Evolutionary conservation across 2,113 vertebrate species (phyloP).

Genomic region (Tympanuchus pallidicinctus): DNA sequence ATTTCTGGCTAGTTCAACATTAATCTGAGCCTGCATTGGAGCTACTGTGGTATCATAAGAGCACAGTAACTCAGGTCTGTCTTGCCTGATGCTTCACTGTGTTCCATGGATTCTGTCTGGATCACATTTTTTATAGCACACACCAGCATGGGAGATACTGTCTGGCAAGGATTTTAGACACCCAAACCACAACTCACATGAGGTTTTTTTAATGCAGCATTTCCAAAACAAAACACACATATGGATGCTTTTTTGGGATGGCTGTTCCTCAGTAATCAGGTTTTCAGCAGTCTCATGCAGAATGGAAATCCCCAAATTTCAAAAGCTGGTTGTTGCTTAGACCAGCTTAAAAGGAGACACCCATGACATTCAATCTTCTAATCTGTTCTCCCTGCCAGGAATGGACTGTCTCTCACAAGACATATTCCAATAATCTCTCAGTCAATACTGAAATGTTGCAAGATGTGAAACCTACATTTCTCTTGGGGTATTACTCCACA

Average conservation of each 20-base stretch:
- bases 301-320: neutral
- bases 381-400: neutral
- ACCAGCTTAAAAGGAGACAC: neutral
- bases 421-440: conserved; percentile 13
- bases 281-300: neutral
- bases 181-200: conserved; percentile 13
- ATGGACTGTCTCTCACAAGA: neutral
- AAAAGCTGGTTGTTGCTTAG: neutral
- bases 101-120: conserved; percentile 7
- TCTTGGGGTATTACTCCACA: neutral
- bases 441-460: neutral
- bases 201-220: neutral
- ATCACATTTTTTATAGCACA: neutral
- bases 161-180: conserved; percentile 3
- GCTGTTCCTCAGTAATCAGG: neutral
- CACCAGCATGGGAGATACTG: neutral
- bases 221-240: conserved; percentile 36
- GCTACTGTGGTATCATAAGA: neutral
- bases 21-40: neutral
- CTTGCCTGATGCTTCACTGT: neutral
- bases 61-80: neutral
- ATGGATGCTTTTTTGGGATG: neutral
- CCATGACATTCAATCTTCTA: neutral
- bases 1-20: neutral
- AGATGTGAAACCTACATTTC: neutral